Percentiles rank a stretch among this genome's conserved stretches.
Evolutionary conservation across 2,113 vertebrate genomes (phyloP).

Genomic region (Mastomys coucha): DNA sequence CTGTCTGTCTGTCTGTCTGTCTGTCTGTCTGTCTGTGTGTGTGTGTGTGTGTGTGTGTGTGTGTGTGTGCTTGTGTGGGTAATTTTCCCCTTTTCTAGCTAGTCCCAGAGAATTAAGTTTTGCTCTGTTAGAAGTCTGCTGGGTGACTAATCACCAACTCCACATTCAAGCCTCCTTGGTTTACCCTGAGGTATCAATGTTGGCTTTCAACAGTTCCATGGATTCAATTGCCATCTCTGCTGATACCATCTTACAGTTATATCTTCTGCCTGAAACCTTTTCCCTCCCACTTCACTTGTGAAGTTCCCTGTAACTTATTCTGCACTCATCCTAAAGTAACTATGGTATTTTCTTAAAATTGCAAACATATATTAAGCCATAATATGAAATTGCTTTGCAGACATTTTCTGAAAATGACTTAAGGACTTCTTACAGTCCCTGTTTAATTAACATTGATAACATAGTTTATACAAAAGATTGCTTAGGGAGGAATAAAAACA

Average conservation of each 20-base stretch:
- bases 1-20: too few relatives aligned
- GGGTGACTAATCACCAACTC: too few relatives aligned
- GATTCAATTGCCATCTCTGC: neutral
- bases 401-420: slow-evolving; percentile 79
- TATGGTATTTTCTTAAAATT: slow-evolving; percentile 67
- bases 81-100: too few relatives aligned
- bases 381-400: slow-evolving; percentile 61
- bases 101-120: too few relatives aligned
- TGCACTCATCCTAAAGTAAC: neutral
- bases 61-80: too few relatives aligned
- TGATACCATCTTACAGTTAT: neutral
- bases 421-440: slow-evolving; percentile 76
- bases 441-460: slow-evolving; percentile 79
- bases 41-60: too few relatives aligned
- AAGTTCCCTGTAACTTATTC: neutral
- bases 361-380: slow-evolving; percentile 47
- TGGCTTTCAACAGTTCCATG: neutral
- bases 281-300: neutral
- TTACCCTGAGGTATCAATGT: too few relatives aligned
- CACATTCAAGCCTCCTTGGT: too few relatives aligned
- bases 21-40: too few relatives aligned
- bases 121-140: too few relatives aligned
- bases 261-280: neutral
- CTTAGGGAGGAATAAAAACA: slow-evolving; percentile 79
- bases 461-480: slow-evolving; percentile 74